phyloP scores from a whole-genome alignment of 2,888 invertebrate genomes.

The Ramazzottius varieornatus region DNA sequence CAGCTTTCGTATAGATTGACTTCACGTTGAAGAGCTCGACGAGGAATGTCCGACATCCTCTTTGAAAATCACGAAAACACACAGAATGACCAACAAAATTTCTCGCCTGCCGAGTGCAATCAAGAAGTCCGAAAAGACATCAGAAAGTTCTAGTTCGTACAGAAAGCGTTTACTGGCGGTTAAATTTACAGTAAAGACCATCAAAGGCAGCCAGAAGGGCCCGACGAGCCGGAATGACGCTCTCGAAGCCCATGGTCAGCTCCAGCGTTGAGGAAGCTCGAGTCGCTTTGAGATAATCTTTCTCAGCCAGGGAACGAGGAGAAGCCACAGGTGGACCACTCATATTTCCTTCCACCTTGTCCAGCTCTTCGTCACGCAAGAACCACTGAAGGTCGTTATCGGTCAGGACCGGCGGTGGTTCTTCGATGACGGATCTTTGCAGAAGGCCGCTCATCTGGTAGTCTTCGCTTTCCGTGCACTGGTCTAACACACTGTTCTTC shows the following conservation, averaged over 20 bases:
- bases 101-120: too few species aligned
- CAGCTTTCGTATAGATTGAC: too few species aligned
- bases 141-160: too few species aligned
- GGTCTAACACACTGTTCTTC: constrained; percentile 7
- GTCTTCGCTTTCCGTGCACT: constrained; percentile 9
- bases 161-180: too few species aligned
- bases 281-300: constrained; percentile 47
- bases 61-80: too few species aligned
- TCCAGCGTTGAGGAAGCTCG: constrained; percentile 44
- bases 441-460: constrained; percentile 56
- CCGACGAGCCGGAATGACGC: constrained; percentile 51
- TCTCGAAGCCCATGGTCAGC: constrained; percentile 60
- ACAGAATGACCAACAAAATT: too few species aligned
- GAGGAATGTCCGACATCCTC: too few species aligned
- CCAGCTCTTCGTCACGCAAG: constrained; percentile 37
- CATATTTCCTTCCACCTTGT: constrained; percentile 27
- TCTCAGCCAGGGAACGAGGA: constrained; percentile 33
- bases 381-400: constrained; percentile 48
- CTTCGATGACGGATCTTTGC: constrained; percentile 46
- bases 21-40: too few species aligned
- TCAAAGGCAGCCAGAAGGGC: constrained; percentile 65
- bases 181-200: too few species aligned
- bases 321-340: constrained; percentile 48
- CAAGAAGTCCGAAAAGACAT: too few species aligned
- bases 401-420: constrained; percentile 34